These are phyloP conservation scores for Drosophila nannoptera DNA, from an alignment of 1,140 invertebrate species.

Conservation along the genomic window DNA sequence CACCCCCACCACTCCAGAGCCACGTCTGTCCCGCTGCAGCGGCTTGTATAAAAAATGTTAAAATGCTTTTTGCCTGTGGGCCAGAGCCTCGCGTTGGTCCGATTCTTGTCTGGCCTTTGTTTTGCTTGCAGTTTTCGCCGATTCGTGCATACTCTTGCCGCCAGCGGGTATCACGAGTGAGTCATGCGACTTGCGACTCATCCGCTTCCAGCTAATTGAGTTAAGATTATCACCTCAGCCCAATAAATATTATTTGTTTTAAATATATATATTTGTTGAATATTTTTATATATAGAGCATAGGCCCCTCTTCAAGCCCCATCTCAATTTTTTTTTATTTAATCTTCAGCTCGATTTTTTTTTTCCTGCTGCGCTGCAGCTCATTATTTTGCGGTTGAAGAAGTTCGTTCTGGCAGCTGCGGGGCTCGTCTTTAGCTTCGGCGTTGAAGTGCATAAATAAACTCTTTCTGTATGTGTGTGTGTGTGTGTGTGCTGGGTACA, in stretches of 20 bases:
- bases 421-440: conserved; percentile 49
- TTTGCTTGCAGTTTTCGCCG: conserved; percentile 24
- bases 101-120: conserved; percentile 36
- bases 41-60: conserved; percentile 53
- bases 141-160: conserved; percentile 5
- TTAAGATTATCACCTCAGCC: no score
- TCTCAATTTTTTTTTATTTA: conserved; percentile 7
- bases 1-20: background rate
- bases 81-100: conserved; percentile 49
- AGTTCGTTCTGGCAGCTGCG: conserved; percentile 40
- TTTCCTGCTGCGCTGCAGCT: conserved; percentile 48
- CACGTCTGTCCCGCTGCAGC: conserved; percentile 2
- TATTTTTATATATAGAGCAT: background rate
- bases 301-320: background rate
- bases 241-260: no score
- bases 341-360: conserved; percentile 12
- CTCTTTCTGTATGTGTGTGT: conserved; percentile 16
- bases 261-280: no score
- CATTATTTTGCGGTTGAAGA: conserved; percentile 73
- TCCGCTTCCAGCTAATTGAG: no score
- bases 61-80: conserved; percentile 45
- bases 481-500: conserved; percentile 24
- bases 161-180: background rate
- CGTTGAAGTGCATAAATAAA: conserved; percentile 74
- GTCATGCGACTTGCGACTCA: background rate